Evolutionary conservation across 2,113 vertebrate genomes (phyloP).

Genomic region (Ceyx cyanopectus): DNA sequence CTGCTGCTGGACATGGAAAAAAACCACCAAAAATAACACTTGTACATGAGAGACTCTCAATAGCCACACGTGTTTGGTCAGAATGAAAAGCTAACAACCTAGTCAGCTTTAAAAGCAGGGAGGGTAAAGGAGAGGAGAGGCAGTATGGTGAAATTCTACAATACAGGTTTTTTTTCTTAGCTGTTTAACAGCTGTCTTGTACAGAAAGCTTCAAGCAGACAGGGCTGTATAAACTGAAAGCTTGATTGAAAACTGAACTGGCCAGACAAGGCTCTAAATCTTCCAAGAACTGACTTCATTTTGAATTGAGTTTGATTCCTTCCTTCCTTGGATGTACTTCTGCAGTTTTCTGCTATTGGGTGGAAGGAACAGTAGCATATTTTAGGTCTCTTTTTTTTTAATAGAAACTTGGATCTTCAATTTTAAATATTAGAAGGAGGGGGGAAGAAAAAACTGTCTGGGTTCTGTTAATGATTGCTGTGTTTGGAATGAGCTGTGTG

Average conservation of each 20-base stretch:
- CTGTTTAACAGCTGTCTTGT: background rate
- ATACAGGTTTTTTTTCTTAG: background rate
- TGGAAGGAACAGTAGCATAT: slow-evolving; percentile 35
- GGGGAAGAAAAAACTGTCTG: slow-evolving; percentile 46
- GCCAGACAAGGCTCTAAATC: slow-evolving; percentile 8
- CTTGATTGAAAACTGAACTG: slow-evolving; percentile 22
- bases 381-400: slow-evolving; percentile 29
- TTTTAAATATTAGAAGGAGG: slow-evolving; percentile 57
- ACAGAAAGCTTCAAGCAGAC: background rate
- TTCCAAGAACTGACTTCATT: slow-evolving; percentile 39
- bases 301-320: background rate
- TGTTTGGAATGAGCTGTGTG: slow-evolving; percentile 29
- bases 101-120: background rate
- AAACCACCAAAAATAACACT: background rate
- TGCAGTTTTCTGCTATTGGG: slow-evolving; percentile 1
- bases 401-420: slow-evolving; percentile 55
- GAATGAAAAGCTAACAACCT: background rate
- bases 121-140: background rate
- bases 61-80: rapidly evolving
- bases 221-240: slow-evolving; percentile 3
- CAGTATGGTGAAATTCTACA: background rate
- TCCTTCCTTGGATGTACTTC: slow-evolving; percentile 22
- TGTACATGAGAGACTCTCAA: background rate
- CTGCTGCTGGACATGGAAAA: background rate
- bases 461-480: slow-evolving; percentile 58